Base-by-base conservation (phyloP, 2,888 invertebrate species). In the Philonicus albiceps region DNA sequence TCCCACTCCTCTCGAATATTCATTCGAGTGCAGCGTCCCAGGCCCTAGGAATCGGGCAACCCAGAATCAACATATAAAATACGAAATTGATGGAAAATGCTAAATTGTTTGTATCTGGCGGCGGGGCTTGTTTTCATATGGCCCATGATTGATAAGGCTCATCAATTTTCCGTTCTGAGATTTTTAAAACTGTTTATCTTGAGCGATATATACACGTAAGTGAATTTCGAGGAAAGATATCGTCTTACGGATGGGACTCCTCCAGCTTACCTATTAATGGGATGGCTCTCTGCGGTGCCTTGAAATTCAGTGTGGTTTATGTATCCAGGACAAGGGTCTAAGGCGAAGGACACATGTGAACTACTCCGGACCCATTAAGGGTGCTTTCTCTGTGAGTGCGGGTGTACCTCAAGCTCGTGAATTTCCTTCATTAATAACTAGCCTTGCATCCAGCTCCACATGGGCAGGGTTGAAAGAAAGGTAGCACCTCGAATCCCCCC, bases 111-210 rank as follows among this genome's bases (percentile, higher is more conserved):
- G 37, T 64, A 64, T 64, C 64, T n/a, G 64, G 64, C 64, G 34
- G 87, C 87, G 86, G 86, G 86, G 87, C 87, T 86, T 88, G 86
- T 87, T 64, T 78, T 73, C 87, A 86, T 88, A 88, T 86, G 87
- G 84, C 85, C 87, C 88, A 89, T 89, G 88, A 89, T 89, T 88
- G 88, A 89, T 89, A 88, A 89, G 88, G 88, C 88, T 89, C 88
- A 89, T 89, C 88, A 89, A 89, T 89, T 89, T 88, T 89, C 88
- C 88, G 87, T 88, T 87, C 88, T 87, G 87, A 76, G 75, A 76
- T 85, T 85, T 85, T 84, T 84, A 84, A 84, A 84, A 84, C 43
- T 84, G 84, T 84, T 84, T 84, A 73, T 73, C 27, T 73, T 84
- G 40, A 7, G 73, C 19, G 72, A 64, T 27, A 64, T 27, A 64